Conservation (phyloP, 2,888 invertebrate species). For the Molanna angustata region DNA sequence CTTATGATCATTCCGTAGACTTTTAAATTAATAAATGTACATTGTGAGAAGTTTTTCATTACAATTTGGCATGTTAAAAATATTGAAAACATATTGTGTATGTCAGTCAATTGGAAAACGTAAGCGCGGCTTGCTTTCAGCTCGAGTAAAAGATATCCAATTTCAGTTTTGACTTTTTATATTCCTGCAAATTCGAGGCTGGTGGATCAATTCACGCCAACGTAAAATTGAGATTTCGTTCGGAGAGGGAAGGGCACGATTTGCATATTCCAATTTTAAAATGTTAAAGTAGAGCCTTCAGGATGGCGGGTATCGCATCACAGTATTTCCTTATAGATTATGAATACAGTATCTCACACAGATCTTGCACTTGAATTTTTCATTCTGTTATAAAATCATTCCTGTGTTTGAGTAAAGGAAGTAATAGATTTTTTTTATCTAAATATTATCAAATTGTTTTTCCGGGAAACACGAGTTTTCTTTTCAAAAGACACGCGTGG, state of each 20-base stretch:
- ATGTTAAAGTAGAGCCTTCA: slow-evolving; percentile 21
- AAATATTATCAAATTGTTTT: too few relatives aligned
- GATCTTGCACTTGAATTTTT: too few relatives aligned
- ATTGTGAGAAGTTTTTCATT: too few relatives aligned
- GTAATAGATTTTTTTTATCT: too few relatives aligned
- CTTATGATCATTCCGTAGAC: too few relatives aligned
- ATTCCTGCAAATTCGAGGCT: slow-evolving; percentile 14
- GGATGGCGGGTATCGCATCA: not conserved
- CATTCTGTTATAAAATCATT: too few relatives aligned
- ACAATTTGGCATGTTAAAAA: too few relatives aligned
- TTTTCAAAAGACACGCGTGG: too few relatives aligned
- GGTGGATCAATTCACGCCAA: slow-evolving; percentile 8
- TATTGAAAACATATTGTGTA: not conserved
- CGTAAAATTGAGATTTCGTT: slow-evolving; percentile 14
- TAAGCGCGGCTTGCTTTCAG: slow-evolving; percentile 23
- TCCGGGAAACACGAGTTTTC: too few relatives aligned
- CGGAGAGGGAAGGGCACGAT: too few relatives aligned
- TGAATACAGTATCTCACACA: slow-evolving; percentile 1
- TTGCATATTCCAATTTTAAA: slow-evolving; percentile 28
- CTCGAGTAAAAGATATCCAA: slow-evolving; percentile 29
- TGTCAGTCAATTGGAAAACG: slow-evolving; percentile 9
- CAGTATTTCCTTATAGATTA: not conserved
- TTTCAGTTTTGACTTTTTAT: slow-evolving; percentile 29
- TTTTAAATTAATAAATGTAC: too few relatives aligned
- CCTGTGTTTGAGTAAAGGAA: too few relatives aligned